Evolutionary conservation across 2,113 vertebrate genomes (phyloP).

Genomic region (Azemiops feae): DNA sequence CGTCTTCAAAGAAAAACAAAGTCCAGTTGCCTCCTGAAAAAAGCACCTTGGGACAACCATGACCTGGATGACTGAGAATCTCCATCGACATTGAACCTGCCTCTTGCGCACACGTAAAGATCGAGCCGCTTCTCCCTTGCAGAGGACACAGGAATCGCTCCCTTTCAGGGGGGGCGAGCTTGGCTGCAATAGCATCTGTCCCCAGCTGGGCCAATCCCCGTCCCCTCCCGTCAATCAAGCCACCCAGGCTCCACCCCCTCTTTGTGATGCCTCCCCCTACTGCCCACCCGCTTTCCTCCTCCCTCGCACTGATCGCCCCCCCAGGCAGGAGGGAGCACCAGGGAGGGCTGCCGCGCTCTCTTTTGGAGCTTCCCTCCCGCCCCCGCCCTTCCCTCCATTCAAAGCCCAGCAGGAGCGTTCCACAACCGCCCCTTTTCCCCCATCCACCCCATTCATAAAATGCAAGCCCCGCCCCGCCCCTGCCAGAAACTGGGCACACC

Average conservation of each 20-base stretch:
- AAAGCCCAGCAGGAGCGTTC: slow-evolving; percentile 9
- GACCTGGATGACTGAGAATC: too few relatives aligned
- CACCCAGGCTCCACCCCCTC: background rate
- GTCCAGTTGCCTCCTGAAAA: too few relatives aligned
- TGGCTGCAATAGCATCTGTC: background rate
- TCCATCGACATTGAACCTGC: too few relatives aligned
- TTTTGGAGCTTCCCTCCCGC: background rate
- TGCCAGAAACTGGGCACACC: background rate
- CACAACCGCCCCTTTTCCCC: background rate
- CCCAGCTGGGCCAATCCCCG: background rate
- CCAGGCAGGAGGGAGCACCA: background rate
- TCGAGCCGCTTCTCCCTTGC: too few relatives aligned
- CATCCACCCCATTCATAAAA: background rate
- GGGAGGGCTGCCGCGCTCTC: background rate
- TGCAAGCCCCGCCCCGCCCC: background rate
- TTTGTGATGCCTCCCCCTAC: background rate
- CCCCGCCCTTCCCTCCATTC: background rate
- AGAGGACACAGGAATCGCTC: too few relatives aligned
- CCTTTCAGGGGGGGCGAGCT: too few relatives aligned
- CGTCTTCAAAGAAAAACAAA: too few relatives aligned
- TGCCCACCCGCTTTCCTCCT: too few relatives aligned
- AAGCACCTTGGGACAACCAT: too few relatives aligned
- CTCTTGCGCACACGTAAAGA: too few relatives aligned
- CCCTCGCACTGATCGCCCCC: background rate
- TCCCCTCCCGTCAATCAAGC: background rate